Conservation (phyloP, 2,113 vertebrate species). For the Enhydra lutris region DNA sequence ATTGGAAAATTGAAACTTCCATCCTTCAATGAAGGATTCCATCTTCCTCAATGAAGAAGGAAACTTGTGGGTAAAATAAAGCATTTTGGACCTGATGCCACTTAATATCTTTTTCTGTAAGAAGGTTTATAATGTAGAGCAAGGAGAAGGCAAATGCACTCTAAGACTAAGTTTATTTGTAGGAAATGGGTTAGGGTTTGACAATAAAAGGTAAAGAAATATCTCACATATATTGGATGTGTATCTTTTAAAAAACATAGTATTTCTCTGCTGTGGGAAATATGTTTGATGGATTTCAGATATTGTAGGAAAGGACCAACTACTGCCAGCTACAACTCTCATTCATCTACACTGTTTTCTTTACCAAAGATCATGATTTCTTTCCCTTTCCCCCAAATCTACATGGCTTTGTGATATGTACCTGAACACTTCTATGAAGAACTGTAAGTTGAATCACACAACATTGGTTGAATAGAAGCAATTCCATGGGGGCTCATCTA, state of each 20-base stretch:
- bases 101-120: background rate
- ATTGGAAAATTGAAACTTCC: background rate
- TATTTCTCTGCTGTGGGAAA: background rate
- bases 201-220: background rate
- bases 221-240: background rate
- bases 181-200: background rate
- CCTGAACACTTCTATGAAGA: background rate
- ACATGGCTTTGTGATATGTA: background rate
- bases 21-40: background rate
- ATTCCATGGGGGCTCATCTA: background rate
- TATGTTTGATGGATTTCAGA: background rate
- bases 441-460: background rate
- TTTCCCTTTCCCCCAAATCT: background rate
- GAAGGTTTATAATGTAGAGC: background rate
- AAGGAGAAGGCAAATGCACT: background rate
- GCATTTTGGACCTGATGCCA: background rate
- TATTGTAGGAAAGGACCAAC: background rate
- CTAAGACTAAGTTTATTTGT: background rate
- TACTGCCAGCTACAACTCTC: background rate
- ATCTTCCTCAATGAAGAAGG: background rate
- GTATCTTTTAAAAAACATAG: background rate
- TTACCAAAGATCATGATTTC: background rate
- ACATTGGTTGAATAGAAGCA: background rate
- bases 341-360: background rate
- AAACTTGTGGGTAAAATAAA: background rate